A percentile compares a stretch with the other conserved stretches of the same genome.
Evolutionary conservation across 2,113 vertebrate genomes (phyloP).

Genomic region (Trichomycterus rosablanca): DNA sequence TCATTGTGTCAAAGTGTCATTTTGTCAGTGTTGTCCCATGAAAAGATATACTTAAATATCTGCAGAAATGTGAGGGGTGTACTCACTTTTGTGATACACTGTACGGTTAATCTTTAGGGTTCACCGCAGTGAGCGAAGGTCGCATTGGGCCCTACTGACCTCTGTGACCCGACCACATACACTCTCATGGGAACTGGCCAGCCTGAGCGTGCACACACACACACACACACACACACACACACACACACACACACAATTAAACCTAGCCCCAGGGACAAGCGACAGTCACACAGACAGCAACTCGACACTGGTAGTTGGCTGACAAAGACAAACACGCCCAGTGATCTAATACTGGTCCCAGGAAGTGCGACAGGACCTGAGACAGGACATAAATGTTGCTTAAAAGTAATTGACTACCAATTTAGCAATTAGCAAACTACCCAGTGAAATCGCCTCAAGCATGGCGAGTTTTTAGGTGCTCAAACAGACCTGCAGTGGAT

Average conservation of each 20-base stretch:
- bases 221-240: not conserved
- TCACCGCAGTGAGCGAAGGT: constrained; percentile 4
- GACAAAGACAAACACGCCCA: constrained; percentile 2
- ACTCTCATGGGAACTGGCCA: constrained; percentile 8
- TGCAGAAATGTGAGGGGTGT: no score
- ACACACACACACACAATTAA: not conserved
- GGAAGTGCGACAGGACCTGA: no score
- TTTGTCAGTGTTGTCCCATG: no score
- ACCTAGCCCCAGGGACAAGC: not conserved
- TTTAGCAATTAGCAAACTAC: no score
- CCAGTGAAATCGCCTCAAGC: no score
- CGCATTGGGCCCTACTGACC: not conserved
- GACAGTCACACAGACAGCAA: not conserved
- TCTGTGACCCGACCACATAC: constrained; percentile 8
- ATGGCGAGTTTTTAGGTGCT: no score
- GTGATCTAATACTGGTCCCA: not conserved
- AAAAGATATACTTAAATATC: no score
- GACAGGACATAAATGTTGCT: no score
- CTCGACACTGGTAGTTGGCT: not conserved
- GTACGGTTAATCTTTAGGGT: not conserved
- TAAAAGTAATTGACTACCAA: no score
- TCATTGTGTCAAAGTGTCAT: no score
- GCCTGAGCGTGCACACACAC: not conserved
- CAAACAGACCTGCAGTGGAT: no score
- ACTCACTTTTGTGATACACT: no score